Conservation (phyloP, 1,140 invertebrate species). For the Tenebrio molitor region DNA sequence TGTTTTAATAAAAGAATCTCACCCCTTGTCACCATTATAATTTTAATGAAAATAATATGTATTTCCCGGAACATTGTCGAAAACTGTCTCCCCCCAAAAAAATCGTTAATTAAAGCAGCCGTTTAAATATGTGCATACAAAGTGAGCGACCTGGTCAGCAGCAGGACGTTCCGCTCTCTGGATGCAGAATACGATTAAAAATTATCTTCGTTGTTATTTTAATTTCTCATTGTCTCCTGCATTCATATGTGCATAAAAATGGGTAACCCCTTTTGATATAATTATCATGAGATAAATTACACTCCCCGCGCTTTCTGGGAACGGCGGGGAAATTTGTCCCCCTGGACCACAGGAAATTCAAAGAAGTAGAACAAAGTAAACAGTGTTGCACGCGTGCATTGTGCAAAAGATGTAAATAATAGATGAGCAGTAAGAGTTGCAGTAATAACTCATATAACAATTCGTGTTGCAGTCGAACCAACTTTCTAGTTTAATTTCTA, state of each 20-base stretch:
- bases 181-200: conserved; percentile 55
- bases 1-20: too few relatives aligned
- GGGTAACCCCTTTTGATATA: conserved; percentile 32
- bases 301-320: conserved; percentile 6
- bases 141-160: conserved; percentile 52
- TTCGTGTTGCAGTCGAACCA: conserved; percentile 16
- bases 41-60: neutral
- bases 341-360: neutral
- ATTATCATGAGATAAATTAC: conserved; percentile 44
- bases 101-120: conserved; percentile 49
- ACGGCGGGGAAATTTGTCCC: neutral
- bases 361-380: too few relatives aligned
- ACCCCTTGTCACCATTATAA: conserved; percentile 1
- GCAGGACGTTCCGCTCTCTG: conserved; percentile 54
- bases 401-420: conserved; percentile 20
- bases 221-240: conserved; percentile 57
- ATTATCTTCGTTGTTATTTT: conserved; percentile 58
- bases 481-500: conserved; percentile 47
- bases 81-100: conserved; percentile 1
- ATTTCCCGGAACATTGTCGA: conserved; percentile 19
- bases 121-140: conserved; percentile 53
- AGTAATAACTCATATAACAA: conserved; percentile 32
- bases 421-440: conserved; percentile 17
- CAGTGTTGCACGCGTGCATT: conserved; percentile 18
- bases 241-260: conserved; percentile 49